phyloP scores from a whole-genome alignment of 2,888 invertebrate species.

The Lacanobia wlatinum region DNA sequence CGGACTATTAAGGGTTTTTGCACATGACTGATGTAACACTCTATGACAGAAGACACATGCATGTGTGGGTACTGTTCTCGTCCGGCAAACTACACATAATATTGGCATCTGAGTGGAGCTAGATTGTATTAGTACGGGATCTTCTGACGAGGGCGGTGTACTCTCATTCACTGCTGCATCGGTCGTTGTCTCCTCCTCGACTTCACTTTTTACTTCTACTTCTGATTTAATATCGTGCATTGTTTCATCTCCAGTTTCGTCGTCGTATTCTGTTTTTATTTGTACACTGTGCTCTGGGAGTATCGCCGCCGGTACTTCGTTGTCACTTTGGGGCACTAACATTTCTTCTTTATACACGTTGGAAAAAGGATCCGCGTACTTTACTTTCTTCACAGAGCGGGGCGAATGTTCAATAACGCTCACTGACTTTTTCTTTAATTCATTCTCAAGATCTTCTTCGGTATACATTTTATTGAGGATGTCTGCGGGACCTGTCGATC shows the following conservation, averaged over 20 bases:
- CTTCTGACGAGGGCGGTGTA: not conserved
- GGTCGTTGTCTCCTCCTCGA: not conserved
- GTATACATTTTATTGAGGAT: not conserved
- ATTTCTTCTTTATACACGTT: slow-evolving; percentile 21
- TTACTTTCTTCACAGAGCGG: not conserved
- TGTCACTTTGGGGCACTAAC: not conserved
- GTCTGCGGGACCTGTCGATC: not conserved
- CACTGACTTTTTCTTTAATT: not conserved
- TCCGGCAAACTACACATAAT: slow-evolving; percentile 12
- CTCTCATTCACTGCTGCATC: slow-evolving; percentile 15
- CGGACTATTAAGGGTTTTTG: not conserved
- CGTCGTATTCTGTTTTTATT: slow-evolving; percentile 17
- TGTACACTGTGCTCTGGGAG: not conserved
- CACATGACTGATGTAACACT: slow-evolving; percentile 27
- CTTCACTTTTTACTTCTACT: slow-evolving; percentile 6
- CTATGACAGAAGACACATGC: slow-evolving; percentile 10
- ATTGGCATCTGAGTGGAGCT: not conserved
- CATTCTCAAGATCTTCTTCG: slow-evolving; percentile 33
- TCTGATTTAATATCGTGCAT: not conserved
- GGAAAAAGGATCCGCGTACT: not conserved
- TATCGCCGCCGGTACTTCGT: not conserved
- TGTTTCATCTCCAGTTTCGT: not conserved
- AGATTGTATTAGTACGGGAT: not conserved
- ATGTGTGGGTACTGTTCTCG: not conserved
- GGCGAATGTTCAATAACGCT: not conserved